These are phyloP conservation scores for Cyclophora albipunctata DNA, from an alignment of 2,888 invertebrate species.

Conservation along the genomic window DNA sequence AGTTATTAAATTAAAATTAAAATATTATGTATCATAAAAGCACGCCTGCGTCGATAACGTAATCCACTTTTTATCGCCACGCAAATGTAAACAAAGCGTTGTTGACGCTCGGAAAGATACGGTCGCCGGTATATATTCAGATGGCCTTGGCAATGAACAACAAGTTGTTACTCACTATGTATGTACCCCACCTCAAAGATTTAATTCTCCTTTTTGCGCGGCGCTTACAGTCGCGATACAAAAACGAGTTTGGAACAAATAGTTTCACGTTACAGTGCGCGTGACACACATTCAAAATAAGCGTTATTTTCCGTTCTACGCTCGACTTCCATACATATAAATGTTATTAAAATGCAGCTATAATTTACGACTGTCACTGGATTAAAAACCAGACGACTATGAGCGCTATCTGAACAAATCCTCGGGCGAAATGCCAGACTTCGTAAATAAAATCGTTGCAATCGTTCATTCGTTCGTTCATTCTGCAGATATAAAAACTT, in stretches of 20 bases:
- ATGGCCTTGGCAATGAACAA: slow-evolving; percentile 74
- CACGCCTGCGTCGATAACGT: too few species aligned
- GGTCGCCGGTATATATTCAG: slow-evolving; percentile 56
- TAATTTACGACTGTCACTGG: slow-evolving; percentile 3
- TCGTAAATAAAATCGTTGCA: slow-evolving; percentile 14
- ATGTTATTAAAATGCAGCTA: slow-evolving; percentile 2
- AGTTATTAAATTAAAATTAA: too few species aligned
- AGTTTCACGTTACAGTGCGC: slow-evolving; percentile 17
- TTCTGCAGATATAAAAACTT: slow-evolving; percentile 14
- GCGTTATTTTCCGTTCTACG: slow-evolving; percentile 16
- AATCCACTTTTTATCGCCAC: slow-evolving; percentile 38
- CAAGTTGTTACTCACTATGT: slow-evolving; percentile 30
- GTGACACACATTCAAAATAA: slow-evolving; percentile 19
- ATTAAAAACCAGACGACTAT: slow-evolving; percentile 4
- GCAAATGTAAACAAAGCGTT: slow-evolving; percentile 59
- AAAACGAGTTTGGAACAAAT: slow-evolving; percentile 25
- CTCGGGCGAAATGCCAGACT: slow-evolving; percentile 13
- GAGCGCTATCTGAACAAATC: slow-evolving; percentile 2
- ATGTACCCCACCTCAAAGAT: slow-evolving; percentile 48
- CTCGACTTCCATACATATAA: slow-evolving; percentile 1
- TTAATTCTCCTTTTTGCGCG: slow-evolving; percentile 45
- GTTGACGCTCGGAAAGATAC: slow-evolving; percentile 60
- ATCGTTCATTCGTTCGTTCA: not conserved
- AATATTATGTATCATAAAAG: too few species aligned
- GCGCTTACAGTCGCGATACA: slow-evolving; percentile 24